A percentile compares a stretch with the other conserved stretches of the same genome.
These are phyloP conservation scores for Drosophila navojoa DNA, from an alignment of 1,140 invertebrate species.

Conservation along the genomic window DNA sequence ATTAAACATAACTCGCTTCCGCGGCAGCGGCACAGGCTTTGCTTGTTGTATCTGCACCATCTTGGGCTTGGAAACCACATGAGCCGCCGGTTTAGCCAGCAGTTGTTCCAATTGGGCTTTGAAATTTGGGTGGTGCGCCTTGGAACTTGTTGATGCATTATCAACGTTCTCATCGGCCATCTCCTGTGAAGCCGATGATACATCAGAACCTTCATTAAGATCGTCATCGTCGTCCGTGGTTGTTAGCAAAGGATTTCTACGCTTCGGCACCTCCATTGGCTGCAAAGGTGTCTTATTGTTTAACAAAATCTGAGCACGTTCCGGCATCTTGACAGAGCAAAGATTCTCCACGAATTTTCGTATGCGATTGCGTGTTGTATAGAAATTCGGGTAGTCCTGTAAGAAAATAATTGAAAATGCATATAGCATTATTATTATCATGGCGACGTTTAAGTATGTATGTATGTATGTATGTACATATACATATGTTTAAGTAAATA, in stretches of 20 bases:
- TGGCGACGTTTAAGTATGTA: too few relatives aligned
- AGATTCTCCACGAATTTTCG: conserved; percentile 79
- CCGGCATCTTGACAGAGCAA: conserved; percentile 63
- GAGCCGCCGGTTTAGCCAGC: conserved; percentile 60
- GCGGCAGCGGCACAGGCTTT: conserved; percentile 66
- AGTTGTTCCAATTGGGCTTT: conserved; percentile 69
- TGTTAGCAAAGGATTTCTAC: background rate
- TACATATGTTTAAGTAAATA: too few relatives aligned
- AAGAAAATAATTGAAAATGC: background rate
- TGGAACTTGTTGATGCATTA: conserved; percentile 22
- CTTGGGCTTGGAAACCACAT: background rate
- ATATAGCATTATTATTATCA: too few relatives aligned
- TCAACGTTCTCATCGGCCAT: conserved; percentile 23
- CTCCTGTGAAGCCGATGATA: conserved; percentile 19
- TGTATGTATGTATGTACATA: too few relatives aligned
- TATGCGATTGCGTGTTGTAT: conserved; percentile 76
- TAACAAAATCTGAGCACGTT: conserved; percentile 48
- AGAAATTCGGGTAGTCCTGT: conserved; percentile 69
- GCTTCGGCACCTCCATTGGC: conserved; percentile 45
- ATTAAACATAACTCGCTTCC: conserved; percentile 81
- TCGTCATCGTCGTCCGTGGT: conserved; percentile 30
- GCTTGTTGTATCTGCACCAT: conserved; percentile 9
- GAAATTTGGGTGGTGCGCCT: conserved; percentile 41
- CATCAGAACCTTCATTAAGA: conserved; percentile 7
- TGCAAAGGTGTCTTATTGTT: conserved; percentile 56